Evolutionary conservation across 1,140 invertebrate genomes (phyloP), one percentile per base, ranked within the genome.

Genomic region (Drepana arcuata): DNA sequence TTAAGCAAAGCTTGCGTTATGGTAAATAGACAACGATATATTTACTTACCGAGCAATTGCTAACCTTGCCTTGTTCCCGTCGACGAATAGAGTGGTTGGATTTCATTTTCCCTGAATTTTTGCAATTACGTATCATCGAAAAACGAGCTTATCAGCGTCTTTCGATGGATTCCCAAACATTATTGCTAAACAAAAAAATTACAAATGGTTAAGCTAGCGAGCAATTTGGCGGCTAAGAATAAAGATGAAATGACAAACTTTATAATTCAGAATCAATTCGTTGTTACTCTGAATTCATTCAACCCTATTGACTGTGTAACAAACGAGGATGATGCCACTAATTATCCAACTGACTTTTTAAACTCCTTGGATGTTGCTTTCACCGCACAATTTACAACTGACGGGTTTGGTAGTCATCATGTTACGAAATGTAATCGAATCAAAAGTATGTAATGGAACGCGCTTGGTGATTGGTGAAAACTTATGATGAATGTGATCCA

Each of bases 201-300:
- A n/a, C n/a, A n/a, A n/a, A n/a, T n/a, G n/a, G n/a, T n/a, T n/a
- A n/a, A n/a, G n/a, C n/a, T n/a, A n/a, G n/a, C n/a, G n/a, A n/a
- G n/a, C n/a, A n/a, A n/a, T n/a, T n/a, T n/a, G n/a, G 46, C 47
- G 12, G 46, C 54, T 38, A 57, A 60, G 16, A 59, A 59, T 49
- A 44, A 46, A 43, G 50, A 48, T 51, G 44, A 44, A 38, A 52
- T 36, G 43, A 53, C 36, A 1, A 60, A 56, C 35, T 51, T 27
- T 10, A 47, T 47, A 39, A 60, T 51, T 49, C 37, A 56, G 15
- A 49, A 47, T 48, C 5, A 45, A 12, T 46, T 56, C 43, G 36
- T 41, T 38, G 47, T 41, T 16, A 46, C 40, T 32, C n/a, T 53
- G 41, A 9, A 50, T 50, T 48, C 43, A 40, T 61, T 48, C 43